These are phyloP conservation scores for Epinephelus cyanopodus DNA, from an alignment of 2,113 vertebrate genomes.

Conservation along the genomic window DNA sequence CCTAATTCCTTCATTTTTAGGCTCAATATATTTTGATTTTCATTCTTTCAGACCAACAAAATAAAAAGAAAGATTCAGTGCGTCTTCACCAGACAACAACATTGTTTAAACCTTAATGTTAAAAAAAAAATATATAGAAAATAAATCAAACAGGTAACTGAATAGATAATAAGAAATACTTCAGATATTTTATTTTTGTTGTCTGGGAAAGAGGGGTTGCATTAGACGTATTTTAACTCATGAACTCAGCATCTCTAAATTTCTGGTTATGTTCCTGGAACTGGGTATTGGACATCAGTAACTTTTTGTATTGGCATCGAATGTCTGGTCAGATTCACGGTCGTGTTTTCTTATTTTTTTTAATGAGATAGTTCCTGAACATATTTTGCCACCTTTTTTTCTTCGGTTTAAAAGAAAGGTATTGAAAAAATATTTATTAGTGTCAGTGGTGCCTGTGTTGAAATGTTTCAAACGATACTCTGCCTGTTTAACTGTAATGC, in stretches of 20 bases:
- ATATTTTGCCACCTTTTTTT: neutral
- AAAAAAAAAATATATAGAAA: neutral
- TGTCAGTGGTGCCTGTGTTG: neutral
- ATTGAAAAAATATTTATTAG: neutral
- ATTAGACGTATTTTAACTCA: neutral
- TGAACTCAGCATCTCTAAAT: neutral
- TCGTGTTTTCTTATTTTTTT: neutral
- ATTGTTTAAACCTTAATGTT: neutral
- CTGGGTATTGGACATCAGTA: neutral
- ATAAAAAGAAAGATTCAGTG: neutral
- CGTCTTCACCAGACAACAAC: neutral
- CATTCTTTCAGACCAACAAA: neutral
- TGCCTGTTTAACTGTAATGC: neutral
- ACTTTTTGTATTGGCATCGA: neutral
- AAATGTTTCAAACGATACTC: neutral
- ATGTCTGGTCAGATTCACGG: neutral
- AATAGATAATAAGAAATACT: neutral
- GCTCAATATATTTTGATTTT: neutral
- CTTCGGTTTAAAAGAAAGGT: neutral
- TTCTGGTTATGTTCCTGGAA: conserved; percentile 6
- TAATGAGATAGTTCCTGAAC: neutral
- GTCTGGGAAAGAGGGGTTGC: too few relatives aligned
- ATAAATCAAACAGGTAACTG: neutral
- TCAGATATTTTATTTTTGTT: too few relatives aligned
- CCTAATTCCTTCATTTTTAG: neutral